These are phyloP conservation scores for Dicrostonyx torquatus DNA, from an alignment of 2,797 vertebrate genomes.

Conservation along the genomic window DNA sequence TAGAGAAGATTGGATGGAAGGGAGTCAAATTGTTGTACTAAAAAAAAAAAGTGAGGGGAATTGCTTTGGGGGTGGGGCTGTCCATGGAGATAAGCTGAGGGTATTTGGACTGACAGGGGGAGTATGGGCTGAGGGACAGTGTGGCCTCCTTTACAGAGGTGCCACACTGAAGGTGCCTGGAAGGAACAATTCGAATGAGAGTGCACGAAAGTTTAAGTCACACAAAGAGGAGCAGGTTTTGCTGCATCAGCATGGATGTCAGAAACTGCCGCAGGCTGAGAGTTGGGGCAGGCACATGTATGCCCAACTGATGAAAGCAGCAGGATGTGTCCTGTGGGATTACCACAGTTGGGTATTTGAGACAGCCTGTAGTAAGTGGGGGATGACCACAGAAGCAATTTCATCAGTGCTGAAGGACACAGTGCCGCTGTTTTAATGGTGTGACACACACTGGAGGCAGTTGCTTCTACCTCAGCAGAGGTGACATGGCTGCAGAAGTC, in stretches of 20 bases:
- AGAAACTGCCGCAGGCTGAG: background rate
- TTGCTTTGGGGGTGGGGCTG: background rate
- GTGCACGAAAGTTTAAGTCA: background rate
- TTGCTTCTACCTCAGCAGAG: background rate
- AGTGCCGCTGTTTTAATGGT: background rate
- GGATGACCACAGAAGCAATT: background rate
- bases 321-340: background rate
- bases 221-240: background rate
- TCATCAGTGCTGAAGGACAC: background rate
- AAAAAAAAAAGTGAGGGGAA: background rate
- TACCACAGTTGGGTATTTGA: background rate
- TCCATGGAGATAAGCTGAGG: background rate
- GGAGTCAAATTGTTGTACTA: background rate
- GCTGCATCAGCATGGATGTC: background rate
- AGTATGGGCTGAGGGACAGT: fast-evolving
- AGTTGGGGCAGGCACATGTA: background rate
- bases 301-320: background rate
- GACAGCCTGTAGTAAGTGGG: background rate
- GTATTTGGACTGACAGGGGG: too few species aligned
- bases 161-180: background rate
- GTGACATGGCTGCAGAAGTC: background rate
- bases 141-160: too few species aligned
- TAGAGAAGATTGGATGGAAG: background rate
- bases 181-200: background rate
- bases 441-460: background rate